A percentile compares a stretch with the other conserved stretches of the same genome.
Conservation (phyloP, 1,140 invertebrate species). For the Megalopta genalis region DNA sequence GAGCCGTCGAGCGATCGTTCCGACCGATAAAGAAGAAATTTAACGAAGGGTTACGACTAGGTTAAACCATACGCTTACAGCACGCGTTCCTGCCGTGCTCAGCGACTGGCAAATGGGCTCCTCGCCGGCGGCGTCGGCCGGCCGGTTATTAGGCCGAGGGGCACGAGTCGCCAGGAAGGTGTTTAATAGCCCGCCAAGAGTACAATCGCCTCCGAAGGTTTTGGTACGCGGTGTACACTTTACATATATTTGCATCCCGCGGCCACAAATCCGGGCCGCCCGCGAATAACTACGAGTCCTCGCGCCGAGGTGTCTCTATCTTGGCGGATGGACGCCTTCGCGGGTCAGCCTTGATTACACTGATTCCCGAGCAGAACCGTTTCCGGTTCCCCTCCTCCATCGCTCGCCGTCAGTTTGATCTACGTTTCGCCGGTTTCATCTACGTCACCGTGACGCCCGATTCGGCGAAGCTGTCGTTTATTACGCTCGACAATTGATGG, state of each 20-base stretch:
- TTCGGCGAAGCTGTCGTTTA: no score
- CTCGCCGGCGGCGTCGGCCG: constrained; percentile 51
- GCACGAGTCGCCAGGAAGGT: constrained; percentile 73
- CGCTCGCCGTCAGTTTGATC: no score
- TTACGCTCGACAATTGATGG: no score
- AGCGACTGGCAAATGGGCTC: constrained; percentile 31
- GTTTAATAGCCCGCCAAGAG: constrained; percentile 77
- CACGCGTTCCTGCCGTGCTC: constrained; percentile 21
- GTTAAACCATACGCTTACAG: constrained; percentile 69
- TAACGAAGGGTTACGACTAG: constrained; percentile 72
- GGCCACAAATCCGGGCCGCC: constrained; percentile 63
- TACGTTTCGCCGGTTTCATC: no score
- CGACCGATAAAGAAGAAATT: constrained; percentile 74
- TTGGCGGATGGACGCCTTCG: constrained; percentile 40
- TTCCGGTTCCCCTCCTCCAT: constrained; percentile 1
- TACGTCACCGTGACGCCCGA: no score
- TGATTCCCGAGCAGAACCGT: constrained; percentile 13
- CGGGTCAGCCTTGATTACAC: neutral
- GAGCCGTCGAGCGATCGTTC: constrained; percentile 37
- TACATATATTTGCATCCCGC: constrained; percentile 76
- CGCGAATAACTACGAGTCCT: constrained; percentile 33
- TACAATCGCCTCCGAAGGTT: constrained; percentile 69
- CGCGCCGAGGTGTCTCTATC: constrained; percentile 69
- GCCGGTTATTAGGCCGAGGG: constrained; percentile 70
- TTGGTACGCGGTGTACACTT: constrained; percentile 63